Evolutionary conservation across 2,797 vertebrate species (phyloP).

Genomic region (Gobio occitaniae): DNA sequence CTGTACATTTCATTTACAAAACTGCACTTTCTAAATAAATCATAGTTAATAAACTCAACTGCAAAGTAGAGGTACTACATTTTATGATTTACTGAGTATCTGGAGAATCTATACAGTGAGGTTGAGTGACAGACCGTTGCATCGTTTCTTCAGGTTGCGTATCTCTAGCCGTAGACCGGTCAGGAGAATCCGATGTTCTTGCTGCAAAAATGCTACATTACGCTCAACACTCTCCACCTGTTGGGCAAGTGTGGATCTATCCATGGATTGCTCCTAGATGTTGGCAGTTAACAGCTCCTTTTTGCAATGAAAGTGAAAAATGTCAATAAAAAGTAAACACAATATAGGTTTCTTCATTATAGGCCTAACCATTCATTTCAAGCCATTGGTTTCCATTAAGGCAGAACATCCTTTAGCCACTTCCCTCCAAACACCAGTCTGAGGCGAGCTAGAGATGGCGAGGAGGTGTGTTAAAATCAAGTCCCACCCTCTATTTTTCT

Average conservation of each 20-base stretch:
- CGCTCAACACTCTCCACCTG: conserved; percentile 93
- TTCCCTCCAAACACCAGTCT: not conserved
- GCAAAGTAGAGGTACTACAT: not conserved
- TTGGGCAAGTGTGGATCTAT: conserved; percentile 88
- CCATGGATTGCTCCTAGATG: conserved; percentile 79
- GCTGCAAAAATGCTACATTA: conserved; percentile 91
- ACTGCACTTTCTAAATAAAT: not conserved
- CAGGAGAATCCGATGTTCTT: conserved; percentile 91
- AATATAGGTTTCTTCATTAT: not conserved
- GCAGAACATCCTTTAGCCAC: not conserved
- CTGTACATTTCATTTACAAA: not conserved
- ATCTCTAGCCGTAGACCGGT: conserved; percentile 91
- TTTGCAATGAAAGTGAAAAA: not conserved
- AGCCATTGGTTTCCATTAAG: not conserved
- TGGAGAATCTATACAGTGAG: not conserved
- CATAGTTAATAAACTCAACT: not conserved
- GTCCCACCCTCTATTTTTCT: not conserved
- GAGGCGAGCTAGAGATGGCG: not conserved
- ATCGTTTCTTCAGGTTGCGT: conserved; percentile 90
- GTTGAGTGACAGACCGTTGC: conserved; percentile 79
- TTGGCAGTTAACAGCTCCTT: conserved; percentile 12
- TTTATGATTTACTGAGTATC: not conserved
- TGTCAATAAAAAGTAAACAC: not conserved
- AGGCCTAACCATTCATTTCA: not conserved
- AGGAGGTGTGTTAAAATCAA: not conserved